Conservation (phyloP, 2,888 invertebrate species). For the Malthinus flaveolus region DNA sequence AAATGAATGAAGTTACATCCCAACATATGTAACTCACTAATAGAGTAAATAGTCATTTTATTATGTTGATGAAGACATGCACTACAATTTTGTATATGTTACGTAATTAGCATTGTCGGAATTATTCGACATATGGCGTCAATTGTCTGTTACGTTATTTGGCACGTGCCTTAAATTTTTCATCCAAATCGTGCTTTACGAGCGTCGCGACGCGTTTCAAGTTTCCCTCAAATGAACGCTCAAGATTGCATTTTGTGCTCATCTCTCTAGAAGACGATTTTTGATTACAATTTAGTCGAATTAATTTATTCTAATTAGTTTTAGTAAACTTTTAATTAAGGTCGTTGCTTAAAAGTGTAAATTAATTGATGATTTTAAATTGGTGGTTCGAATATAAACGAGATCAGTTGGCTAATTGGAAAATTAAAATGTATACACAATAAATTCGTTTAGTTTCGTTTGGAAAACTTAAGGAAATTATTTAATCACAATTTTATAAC, state of each 20-base stretch:
- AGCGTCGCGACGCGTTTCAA: too few species aligned
- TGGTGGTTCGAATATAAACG: background rate
- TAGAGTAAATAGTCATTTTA: background rate
- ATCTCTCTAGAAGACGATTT: background rate
- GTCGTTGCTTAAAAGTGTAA: conserved; percentile 1
- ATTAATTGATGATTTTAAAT: background rate
- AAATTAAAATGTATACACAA: too few species aligned
- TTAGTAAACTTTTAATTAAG: conserved; percentile 6
- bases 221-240: too few species aligned
- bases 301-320: background rate
- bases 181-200: too few species aligned
- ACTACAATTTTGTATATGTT: conserved; percentile 5
- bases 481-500: too few species aligned
- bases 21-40: conserved; percentile 11
- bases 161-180: conserved; percentile 4
- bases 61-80: conserved; percentile 12
- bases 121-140: conserved; percentile 10
- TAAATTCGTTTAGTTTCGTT: background rate
- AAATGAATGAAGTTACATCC: conserved; percentile 11
- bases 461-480: too few species aligned
- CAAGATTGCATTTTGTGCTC: too few species aligned
- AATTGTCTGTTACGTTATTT: background rate
- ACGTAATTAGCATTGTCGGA: conserved; percentile 12
- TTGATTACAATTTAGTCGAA: conserved; percentile 1
- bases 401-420: background rate